Evolutionary conservation across 2,888 invertebrate genomes (phyloP), one percentile per base, ranked within the genome.

Genomic region (Calameuta pallipes): DNA sequence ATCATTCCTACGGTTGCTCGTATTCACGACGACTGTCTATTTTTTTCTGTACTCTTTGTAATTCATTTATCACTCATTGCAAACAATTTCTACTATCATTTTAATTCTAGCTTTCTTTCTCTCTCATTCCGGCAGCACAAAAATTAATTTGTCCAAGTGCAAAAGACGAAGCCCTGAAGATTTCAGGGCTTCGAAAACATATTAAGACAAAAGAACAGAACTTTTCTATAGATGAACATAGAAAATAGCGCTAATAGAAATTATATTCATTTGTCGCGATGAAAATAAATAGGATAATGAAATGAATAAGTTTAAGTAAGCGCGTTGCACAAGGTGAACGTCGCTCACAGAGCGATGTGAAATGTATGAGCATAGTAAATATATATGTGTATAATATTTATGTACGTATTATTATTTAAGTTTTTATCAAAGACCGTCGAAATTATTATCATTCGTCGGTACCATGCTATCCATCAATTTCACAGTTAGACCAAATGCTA

Each of bases 321-420:
- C 23, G 56, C 23, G 56, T 56, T 56, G 56, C 56, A 56, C 23
- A 23, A 56, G 56, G 23, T 23, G 56, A 56, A 56, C 2, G 23
- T 56, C 56, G 56, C 56, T 56, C 56, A 23, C 23, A 56, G 56
- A 56, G 23, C 23, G 23, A 56, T 23, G 75, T 83, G 82, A 78
- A 79, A 86, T 84, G 82, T 83, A 84, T 82, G 82, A 82, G 84
- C 73, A 75, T 76, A 79, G 78, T 78, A 79, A 74, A 34, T 34
- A 79, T 76, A 82, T 68, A 82, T 82, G 85, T 87, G 87, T 88
- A 85, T 87, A 87, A 89, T 87, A 88, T 89, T 89, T 89, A 86
- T 88, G 85, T 88, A 86, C 84, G 85, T 85, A 86, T 86, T 86
- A 87, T 85, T 83, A 79, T 83, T 84, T 85, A 85, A 85, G 82